Evolutionary conservation across 2,113 vertebrate genomes (phyloP), one percentile per base, ranked within the genome.

Genomic region (Rhinogobius similis): DNA sequence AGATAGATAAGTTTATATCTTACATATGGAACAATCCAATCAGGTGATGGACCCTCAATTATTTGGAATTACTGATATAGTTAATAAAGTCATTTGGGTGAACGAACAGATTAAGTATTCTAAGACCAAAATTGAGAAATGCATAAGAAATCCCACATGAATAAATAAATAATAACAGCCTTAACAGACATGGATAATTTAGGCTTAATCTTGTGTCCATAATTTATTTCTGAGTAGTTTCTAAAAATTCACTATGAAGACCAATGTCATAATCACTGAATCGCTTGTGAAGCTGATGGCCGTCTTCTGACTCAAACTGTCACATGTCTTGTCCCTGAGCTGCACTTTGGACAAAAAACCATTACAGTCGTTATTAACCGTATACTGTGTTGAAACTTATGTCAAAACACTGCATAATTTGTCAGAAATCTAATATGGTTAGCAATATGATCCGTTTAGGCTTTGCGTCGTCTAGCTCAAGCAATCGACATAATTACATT

Each of bases 401-500:
- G n/a, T 65, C 43, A 44, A 67, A 68, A n/a, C 20, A 2, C 11
- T 10, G n/a, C 36, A 21, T 43, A 7, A 44, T 63, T 70, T 61
- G 70, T 53, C 44, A 48, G 65, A 64, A 43, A 78, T 77, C 58
- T 59, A 67, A 59, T 72, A 73, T 38, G 41, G 13, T 72, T 67
- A 26, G 73, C 66, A 71, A 87, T 79, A 76, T 67, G 65, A 87
- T 86, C 66, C 16, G 73, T 85, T 56, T 43, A 69, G 68, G 67
- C 44, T 70, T 70, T 79, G 68, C 82, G 73, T 77, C 75, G 68
- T 77, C 72, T 77, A 24, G 27, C 21, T 41, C 10, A 29, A 77
- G 65, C 56, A 65, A 81, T 73, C 61, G 55, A 82, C 80, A 76
- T 75, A 86, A 90, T 91, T 85, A 87, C 77, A 84, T 82, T 76